Evolutionary conservation across 2,888 invertebrate species (phyloP).

Genomic region (Acanthoscelides obtectus): DNA sequence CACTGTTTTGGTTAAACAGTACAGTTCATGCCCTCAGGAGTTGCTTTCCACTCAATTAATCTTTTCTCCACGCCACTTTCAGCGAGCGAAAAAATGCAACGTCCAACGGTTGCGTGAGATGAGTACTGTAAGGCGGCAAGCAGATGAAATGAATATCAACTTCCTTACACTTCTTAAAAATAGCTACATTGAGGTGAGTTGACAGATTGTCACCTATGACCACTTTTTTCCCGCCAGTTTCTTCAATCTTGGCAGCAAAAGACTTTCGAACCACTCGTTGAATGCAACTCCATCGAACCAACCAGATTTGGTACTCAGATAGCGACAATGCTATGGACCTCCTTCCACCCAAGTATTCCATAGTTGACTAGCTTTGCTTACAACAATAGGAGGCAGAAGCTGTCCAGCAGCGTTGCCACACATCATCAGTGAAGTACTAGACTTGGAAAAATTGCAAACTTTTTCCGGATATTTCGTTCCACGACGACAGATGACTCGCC

Average conservation of each 20-base stretch:
- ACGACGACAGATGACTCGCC: slow-evolving; percentile 17
- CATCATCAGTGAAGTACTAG: slow-evolving; percentile 11
- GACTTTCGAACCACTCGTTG: slow-evolving; percentile 22
- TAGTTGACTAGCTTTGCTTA: slow-evolving; percentile 24
- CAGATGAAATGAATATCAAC: slow-evolving; percentile 31
- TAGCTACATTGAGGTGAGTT: slow-evolving; percentile 25
- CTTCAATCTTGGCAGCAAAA: slow-evolving; percentile 15
- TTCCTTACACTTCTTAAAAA: slow-evolving; percentile 29
- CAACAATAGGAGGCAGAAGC: slow-evolving; percentile 30
- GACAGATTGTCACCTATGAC: slow-evolving; percentile 35
- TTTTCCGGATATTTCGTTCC: slow-evolving; percentile 26
- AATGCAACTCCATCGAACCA: slow-evolving; percentile 18
- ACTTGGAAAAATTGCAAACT: slow-evolving; percentile 9
- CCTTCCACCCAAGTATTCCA: slow-evolving; percentile 15
- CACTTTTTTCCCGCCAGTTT: slow-evolving; percentile 23
- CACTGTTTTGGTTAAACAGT: too few relatives aligned
- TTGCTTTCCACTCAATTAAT: too few relatives aligned
- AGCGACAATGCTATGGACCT: slow-evolving; percentile 15
- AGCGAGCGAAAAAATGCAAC: slow-evolving; percentile 8
- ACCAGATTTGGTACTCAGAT: slow-evolving; percentile 15
- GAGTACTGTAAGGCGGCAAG: slow-evolving; percentile 29
- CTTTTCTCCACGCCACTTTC: background rate
- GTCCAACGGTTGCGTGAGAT: slow-evolving; percentile 29
- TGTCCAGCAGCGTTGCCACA: slow-evolving; percentile 29
- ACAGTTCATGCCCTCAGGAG: too few relatives aligned